A percentile compares a stretch with the other conserved stretches of the same genome.
Conservation (phyloP, 1,140 invertebrate genomes). For the Pseudoatta argentina region DNA sequence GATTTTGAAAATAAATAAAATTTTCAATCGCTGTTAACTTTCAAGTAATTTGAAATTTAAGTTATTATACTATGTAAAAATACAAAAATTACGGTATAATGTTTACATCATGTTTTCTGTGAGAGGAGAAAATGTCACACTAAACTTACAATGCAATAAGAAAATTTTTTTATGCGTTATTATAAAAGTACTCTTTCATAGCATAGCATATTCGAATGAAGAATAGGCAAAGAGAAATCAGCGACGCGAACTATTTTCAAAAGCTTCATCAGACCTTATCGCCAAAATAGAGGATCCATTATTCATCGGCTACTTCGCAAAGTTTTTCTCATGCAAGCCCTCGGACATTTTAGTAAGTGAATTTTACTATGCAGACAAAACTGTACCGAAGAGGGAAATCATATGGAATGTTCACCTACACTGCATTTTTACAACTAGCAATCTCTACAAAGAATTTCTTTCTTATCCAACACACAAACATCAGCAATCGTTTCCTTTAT, state of each 20-base stretch:
- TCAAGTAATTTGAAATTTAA: neutral
- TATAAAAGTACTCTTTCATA: constrained; percentile 25
- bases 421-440: constrained; percentile 54
- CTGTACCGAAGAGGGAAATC: constrained; percentile 32
- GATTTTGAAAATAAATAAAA: neutral
- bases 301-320: constrained; percentile 63
- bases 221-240: constrained; percentile 46
- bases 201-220: neutral
- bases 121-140: constrained; percentile 39
- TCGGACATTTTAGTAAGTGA: constrained; percentile 74
- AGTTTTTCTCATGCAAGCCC: constrained; percentile 40
- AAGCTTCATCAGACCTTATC: constrained; percentile 45
- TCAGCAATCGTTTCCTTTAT: constrained; percentile 12
- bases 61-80: neutral
- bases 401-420: constrained; percentile 64
- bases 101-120: neutral
- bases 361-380: constrained; percentile 68
- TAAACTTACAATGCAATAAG: constrained; percentile 34
- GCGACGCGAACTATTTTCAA: constrained; percentile 57
- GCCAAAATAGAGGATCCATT: constrained; percentile 68
- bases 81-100: neutral
- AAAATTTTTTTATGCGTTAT: constrained; percentile 17
- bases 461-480: constrained; percentile 62
- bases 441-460: constrained; percentile 70
- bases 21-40: neutral